Evolutionary conservation across 2,113 vertebrate species (phyloP).

Genomic region (Crypturellus undulatus): DNA sequence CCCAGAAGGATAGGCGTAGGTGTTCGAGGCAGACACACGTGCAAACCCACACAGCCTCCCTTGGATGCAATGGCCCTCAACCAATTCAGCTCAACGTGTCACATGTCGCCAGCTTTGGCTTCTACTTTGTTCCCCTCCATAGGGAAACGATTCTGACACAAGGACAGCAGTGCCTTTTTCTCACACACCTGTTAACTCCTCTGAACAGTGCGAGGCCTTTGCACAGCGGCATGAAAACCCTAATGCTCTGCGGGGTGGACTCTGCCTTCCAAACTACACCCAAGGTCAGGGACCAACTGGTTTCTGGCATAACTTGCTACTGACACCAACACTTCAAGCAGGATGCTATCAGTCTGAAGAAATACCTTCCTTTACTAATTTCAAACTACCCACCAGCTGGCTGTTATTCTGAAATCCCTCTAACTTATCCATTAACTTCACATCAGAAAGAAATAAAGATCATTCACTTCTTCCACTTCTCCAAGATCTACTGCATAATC

Average conservation of each 20-base stretch:
- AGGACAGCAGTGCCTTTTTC: not conserved
- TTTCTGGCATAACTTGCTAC: not conserved
- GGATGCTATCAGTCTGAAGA: not conserved
- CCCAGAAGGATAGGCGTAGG: accelerated
- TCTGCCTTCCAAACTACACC: accelerated
- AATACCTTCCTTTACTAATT: not conserved
- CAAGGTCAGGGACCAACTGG: accelerated
- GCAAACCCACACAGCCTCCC: not conserved
- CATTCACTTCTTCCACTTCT: not conserved
- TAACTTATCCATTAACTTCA: not conserved
- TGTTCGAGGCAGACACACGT: accelerated
- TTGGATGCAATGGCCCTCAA: accelerated
- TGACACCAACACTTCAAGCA: not conserved
- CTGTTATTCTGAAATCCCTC: not conserved
- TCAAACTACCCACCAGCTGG: not conserved
- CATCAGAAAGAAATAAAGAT: not conserved
- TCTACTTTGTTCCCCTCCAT: not conserved
- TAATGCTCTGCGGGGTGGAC: not conserved
- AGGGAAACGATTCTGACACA: accelerated
- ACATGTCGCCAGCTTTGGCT: not conserved
- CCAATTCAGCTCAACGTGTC: not conserved
- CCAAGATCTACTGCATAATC: not conserved
- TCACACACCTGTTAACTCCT: accelerated
- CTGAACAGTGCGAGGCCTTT: accelerated
- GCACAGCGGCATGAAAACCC: not conserved